phyloP scores from a whole-genome alignment of 2,113 vertebrate genomes.

The Heptranchias perlo region DNA sequence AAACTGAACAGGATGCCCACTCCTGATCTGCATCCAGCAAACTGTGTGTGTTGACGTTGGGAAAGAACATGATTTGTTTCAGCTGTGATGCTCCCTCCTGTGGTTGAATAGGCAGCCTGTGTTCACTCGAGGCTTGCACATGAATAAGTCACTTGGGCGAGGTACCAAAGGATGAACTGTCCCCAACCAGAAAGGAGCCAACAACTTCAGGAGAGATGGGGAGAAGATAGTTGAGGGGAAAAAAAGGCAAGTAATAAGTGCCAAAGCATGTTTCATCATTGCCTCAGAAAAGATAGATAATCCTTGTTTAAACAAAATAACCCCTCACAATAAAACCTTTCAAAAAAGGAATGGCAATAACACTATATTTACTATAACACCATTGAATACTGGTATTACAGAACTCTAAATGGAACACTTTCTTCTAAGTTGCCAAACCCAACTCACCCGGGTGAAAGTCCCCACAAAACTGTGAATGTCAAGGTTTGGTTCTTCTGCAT shows the following conservation, averaged over 20 bases:
- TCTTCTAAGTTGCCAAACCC: background rate
- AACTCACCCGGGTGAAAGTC: constrained; percentile 87
- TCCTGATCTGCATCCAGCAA: background rate
- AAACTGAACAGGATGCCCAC: background rate
- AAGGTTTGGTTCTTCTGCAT: constrained; percentile 91
- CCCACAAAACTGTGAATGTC: constrained; percentile 96
- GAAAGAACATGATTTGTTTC: background rate
- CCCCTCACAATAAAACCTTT: background rate
- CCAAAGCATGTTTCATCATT: background rate
- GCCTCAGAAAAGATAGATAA: background rate
- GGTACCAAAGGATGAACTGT: too few relatives aligned
- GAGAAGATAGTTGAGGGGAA: background rate
- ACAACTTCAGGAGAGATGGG: background rate
- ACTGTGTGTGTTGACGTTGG: background rate
- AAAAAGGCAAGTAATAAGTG: background rate
- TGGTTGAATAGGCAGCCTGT: background rate
- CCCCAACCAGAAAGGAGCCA: background rate
- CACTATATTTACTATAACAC: background rate
- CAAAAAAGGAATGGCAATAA: background rate
- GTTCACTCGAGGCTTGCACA: background rate
- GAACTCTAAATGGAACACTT: background rate
- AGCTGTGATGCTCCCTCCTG: background rate
- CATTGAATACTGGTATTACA: background rate
- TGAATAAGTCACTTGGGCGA: background rate
- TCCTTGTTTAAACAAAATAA: background rate